phyloP scores from a whole-genome alignment of 2,888 invertebrate species.

The Elmis aenea region DNA sequence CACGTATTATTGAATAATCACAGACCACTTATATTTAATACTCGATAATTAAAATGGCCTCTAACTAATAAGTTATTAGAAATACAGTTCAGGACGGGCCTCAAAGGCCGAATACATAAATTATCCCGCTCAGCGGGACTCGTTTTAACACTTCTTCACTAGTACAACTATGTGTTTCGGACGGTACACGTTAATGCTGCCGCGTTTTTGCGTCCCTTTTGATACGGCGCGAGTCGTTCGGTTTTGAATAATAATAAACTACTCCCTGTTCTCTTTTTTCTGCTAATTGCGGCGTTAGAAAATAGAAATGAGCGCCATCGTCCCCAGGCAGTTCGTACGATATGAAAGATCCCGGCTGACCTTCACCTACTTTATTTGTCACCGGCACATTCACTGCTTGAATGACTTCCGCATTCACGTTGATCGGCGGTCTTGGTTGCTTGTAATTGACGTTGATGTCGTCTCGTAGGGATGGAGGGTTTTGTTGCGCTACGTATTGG shows the following conservation, averaged over 20 bases:
- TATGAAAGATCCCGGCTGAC: slow-evolving; percentile 59
- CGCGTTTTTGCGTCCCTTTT: too few species aligned
- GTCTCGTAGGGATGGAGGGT: neutral
- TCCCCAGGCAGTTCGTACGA: slow-evolving; percentile 71
- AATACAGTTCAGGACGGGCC: too few species aligned
- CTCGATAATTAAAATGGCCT: neutral
- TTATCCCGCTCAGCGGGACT: too few species aligned
- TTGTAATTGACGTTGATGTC: slow-evolving; percentile 2
- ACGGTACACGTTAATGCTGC: too few species aligned
- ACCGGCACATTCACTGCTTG: slow-evolving; percentile 24
- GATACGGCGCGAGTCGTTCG: neutral
- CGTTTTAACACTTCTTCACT: too few species aligned
- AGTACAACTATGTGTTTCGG: too few species aligned
- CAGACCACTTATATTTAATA: slow-evolving; percentile 5
- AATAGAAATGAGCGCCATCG: slow-evolving; percentile 73
- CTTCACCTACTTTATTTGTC: slow-evolving; percentile 31
- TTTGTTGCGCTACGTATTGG: slow-evolving; percentile 34
- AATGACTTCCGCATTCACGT: slow-evolving; percentile 19
- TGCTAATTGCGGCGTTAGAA: slow-evolving; percentile 65
- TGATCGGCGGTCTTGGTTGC: slow-evolving; percentile 19
- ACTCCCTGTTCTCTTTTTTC: slow-evolving; percentile 40
- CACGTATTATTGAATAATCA: slow-evolving; percentile 5
- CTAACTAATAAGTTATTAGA: too few species aligned
- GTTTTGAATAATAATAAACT: slow-evolving; percentile 32
- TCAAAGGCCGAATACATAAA: too few species aligned